Conservation (phyloP, 2,113 vertebrate genomes). For the Martes martes region DNA sequence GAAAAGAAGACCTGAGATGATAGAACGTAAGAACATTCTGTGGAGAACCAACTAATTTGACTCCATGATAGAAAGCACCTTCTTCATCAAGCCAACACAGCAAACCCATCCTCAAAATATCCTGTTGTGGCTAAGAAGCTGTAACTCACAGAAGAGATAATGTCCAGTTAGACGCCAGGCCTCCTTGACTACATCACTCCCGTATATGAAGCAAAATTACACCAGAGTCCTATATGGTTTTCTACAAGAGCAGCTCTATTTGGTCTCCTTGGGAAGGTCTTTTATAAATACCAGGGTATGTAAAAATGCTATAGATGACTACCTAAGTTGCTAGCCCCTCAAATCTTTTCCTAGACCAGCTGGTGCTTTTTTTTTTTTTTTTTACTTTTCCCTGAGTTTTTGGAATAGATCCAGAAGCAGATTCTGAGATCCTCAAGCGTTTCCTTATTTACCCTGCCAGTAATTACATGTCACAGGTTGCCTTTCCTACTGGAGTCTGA, state of each 20-base stretch:
- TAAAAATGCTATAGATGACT: background rate
- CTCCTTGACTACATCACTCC: background rate
- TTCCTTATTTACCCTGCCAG: slow-evolving; percentile 57
- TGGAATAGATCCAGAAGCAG: slow-evolving; percentile 25
- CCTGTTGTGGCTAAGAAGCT: background rate
- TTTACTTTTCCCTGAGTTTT: background rate
- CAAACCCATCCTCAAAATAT: background rate
- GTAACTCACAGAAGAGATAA: background rate
- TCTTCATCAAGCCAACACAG: background rate
- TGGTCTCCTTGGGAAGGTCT: background rate
- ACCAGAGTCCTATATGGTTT: background rate
- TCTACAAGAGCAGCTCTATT: background rate
- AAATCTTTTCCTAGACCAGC: slow-evolving; percentile 8
- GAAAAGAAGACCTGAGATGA: background rate
- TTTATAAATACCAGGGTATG: background rate
- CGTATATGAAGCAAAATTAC: background rate
- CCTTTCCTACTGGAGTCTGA: slow-evolving; percentile 24
- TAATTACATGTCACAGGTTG: slow-evolving; percentile 61
- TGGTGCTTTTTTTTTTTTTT: background rate
- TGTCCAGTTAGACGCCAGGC: background rate
- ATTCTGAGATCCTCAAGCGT: slow-evolving; percentile 32
- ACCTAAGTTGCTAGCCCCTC: background rate
- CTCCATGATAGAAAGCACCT: background rate
- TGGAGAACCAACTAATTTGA: background rate
- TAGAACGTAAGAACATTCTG: background rate